Conservation (phyloP, 2,888 invertebrate genomes). For the Hemicrepidius hirtus region DNA sequence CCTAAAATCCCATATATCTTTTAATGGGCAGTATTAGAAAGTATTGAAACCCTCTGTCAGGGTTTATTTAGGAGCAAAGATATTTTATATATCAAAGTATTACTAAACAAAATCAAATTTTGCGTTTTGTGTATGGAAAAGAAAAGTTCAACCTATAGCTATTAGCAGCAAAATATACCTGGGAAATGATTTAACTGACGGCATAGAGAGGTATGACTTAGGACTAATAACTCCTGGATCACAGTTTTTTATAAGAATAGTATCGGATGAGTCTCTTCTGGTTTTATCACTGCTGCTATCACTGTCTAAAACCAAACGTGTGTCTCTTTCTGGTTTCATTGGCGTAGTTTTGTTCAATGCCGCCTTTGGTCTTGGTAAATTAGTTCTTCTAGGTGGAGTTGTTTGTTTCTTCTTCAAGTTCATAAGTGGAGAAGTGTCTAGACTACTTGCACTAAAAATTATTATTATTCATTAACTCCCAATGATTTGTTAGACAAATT, state of each 20-base stretch:
- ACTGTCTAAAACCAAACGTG: slow-evolving; percentile 47
- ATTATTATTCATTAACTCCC: background rate
- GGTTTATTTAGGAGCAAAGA: too few species aligned
- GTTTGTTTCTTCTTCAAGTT: slow-evolving; percentile 61
- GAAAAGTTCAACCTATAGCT: too few species aligned
- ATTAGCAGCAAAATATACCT: slow-evolving; percentile 72
- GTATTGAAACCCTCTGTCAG: too few species aligned
- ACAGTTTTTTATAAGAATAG: slow-evolving; percentile 60
- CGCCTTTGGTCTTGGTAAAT: slow-evolving; percentile 65
- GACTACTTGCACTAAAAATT: slow-evolving; percentile 62
- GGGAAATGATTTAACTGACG: slow-evolving; percentile 89
- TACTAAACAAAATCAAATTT: too few species aligned
- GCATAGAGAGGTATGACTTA: slow-evolving; percentile 90
- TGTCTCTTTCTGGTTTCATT: slow-evolving; percentile 54
- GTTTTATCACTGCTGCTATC: slow-evolving; percentile 64
- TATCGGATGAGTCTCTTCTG: slow-evolving; percentile 64
- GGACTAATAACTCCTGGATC: slow-evolving; percentile 72
- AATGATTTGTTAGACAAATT: background rate
- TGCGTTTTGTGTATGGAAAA: too few species aligned
- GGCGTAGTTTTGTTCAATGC: slow-evolving; percentile 68
- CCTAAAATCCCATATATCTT: too few species aligned
- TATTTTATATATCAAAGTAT: too few species aligned
- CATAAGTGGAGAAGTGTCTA: slow-evolving; percentile 70
- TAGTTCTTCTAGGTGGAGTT: slow-evolving; percentile 61
- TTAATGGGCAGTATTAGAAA: too few species aligned